Base-by-base conservation (phyloP, 2,113 vertebrate species). In the Sialia sialis region DNA sequence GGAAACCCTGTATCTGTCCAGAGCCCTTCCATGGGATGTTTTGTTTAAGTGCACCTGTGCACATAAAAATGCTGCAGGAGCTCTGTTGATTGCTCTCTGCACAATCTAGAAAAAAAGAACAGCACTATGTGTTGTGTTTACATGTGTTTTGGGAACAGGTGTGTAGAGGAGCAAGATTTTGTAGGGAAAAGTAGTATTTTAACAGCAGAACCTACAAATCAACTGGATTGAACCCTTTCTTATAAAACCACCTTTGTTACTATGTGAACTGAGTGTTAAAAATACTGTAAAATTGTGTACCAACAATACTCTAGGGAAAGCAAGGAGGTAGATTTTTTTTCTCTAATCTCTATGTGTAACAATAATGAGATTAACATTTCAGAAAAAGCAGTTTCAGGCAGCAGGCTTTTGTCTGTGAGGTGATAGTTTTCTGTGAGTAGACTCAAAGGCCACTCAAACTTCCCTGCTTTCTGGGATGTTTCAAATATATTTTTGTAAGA, bases 111-210 rank as follows among this genome's bases (percentile, higher is more conserved):
- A 62, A 66, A 32, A 59, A 56, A 30, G 6, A 51, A 7, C 2
- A 54, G 34, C 38, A 22, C 17, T 1, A 0, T 10, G 2, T 38
- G 63, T 54, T 63, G 27, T 13, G 4, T 16, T 83, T 48, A 3
- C 0, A 2, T 1, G 2, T 12, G 13, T 66, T 84, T 10, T 36
- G 73, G 15, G 27, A 78, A 12, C 1, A 1, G 34, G 32, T 55
- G 46, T 27, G 14, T 32, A 52, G n/a, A 56, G 56, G 11, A 80
- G 41, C 29, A 39, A 69, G 27, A 29, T 43, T 30, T 13, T 87
- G 16, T 39, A 9, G 13, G 60, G 46, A 38, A 74, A 80, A 90
- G 54, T 9, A 19, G 18, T 44, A 44, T 86, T 69, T 69, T 44
- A 38, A 19, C n/a, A 44, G n/a, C 44, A 38, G 38, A 66, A 52